Percentiles rank a stretch among this genome's conserved stretches.
Evolutionary conservation across 1,140 invertebrate species (phyloP).

Genomic region (Mya arenaria): DNA sequence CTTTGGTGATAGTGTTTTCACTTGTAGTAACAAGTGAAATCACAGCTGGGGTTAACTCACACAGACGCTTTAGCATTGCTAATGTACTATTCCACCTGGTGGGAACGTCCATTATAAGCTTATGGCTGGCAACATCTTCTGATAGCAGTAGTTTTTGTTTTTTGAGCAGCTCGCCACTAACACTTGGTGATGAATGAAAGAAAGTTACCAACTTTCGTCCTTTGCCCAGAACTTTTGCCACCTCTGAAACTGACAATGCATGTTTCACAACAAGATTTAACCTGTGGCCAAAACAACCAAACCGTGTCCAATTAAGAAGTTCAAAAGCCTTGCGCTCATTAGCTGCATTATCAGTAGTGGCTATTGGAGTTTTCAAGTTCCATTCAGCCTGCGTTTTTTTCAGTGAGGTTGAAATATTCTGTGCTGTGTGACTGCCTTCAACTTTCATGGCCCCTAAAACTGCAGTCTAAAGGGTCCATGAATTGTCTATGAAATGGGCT

Average conservation of each 20-base stretch:
- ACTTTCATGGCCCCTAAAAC: conserved; percentile 8
- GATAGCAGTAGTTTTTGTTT: conserved; percentile 4
- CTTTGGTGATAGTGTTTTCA: neutral
- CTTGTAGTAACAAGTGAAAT: conserved; percentile 2
- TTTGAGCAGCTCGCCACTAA: neutral
- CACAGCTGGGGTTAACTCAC: conserved; percentile 8
- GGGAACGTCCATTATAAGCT: conserved; percentile 31
- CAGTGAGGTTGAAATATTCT: conserved; percentile 8
- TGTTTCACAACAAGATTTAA: conserved; percentile 54
- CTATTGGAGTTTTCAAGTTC: conserved; percentile 2
- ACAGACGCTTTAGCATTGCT: conserved; percentile 4
- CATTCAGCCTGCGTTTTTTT: neutral
- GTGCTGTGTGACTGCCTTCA: conserved; percentile 7
- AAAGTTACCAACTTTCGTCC: conserved; percentile 10
- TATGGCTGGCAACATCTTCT: neutral
- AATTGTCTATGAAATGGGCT: conserved; percentile 5
- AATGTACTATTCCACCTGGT: conserved; percentile 46
- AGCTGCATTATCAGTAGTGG: conserved; percentile 54
- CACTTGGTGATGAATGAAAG: conserved; percentile 11
- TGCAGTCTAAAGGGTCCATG: conserved; percentile 11
- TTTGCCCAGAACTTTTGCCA: neutral
- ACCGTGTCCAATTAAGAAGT: conserved; percentile 43
- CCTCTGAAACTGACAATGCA: neutral
- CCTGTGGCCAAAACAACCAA: conserved; percentile 56
- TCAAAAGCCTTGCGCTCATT: conserved; percentile 55